Percentiles rank a stretch among this genome's conserved stretches.
These are phyloP conservation scores for Sphaeramia orbicularis DNA, from an alignment of 2,797 vertebrate species.

Conservation along the genomic window DNA sequence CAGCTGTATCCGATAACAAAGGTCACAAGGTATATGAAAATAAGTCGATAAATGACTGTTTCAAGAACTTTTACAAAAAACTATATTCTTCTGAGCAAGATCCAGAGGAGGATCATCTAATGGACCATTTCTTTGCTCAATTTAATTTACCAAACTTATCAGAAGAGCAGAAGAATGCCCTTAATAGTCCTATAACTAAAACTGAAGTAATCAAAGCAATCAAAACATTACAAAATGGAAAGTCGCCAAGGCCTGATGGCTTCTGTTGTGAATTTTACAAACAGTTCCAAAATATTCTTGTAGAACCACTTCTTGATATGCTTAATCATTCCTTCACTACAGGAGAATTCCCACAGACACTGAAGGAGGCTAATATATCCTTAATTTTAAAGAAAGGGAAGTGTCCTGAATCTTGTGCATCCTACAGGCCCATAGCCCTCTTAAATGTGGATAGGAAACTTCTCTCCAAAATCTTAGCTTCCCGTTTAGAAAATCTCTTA, in stretches of 20 bases:
- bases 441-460: no score
- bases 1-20: background rate
- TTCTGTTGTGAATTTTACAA: no score
- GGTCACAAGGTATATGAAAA: constrained; percentile 22
- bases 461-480: no score
- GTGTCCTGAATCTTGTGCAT: no score
- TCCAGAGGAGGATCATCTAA: constrained; percentile 1
- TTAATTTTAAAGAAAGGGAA: no score
- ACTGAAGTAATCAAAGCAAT: constrained; percentile 13
- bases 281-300: constrained; percentile 19
- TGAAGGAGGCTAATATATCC: no score
- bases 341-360: constrained; percentile 5
- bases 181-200: constrained; percentile 22
- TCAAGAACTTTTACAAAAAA: constrained; percentile 8
- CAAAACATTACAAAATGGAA: constrained; percentile 9
- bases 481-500: no score
- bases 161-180: no score
- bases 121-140: constrained; percentile 15
- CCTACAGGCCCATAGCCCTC: no score
- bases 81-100: constrained; percentile 14
- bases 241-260: constrained; percentile 17
- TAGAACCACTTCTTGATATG: constrained; percentile 14
- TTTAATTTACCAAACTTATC: no score
- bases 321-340: constrained; percentile 12
- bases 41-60: constrained; percentile 23